Evolutionary conservation across 2,113 vertebrate genomes (phyloP), one percentile per base, ranked within the genome.

Genomic region (Lates calcarifer): DNA sequence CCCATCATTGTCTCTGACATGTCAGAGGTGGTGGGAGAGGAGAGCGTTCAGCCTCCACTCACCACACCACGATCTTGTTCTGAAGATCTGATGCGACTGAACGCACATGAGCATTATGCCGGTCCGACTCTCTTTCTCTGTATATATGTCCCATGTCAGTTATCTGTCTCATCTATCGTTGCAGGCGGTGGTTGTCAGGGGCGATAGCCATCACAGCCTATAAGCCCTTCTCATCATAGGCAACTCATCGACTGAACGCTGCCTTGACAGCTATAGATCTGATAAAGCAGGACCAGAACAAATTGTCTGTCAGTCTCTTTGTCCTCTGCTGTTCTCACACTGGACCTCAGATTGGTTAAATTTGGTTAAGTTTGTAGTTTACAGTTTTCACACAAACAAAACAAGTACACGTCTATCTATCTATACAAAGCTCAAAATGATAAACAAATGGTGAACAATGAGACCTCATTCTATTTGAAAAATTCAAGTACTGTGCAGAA

Each of bases 231-330:
- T 90, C 79, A 88, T 88, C 67, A 77, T 31, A 45, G 83, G 35
- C 79, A 28, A 65, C 58, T 76, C 77, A 89, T 84, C 31, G 58
- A 71, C 65, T 33, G 78, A 45, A 14, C 8, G 18, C 64, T 47
- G 74, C 33, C 31, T 71, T 84, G 88, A 73, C 79, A 67, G 80
- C 82, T 17, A 2, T 4, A 71, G 74, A 88, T 87, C 67, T 90
- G 86, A 87, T 83, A 64, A 67, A 56, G 62, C 78, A 10, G 47
- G 79, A 87, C 77, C 31, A 61, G 71, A 87, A 83, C 88, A 90
- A 87, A 90, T 90, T 63, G 74, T 83, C 84, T 86, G 82, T 74
- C 81, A 74, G 47, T 71, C 65, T 82, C 45, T 82, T 78, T 79
- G 75, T 73, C 71, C 41, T 22, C 26, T 63, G 35, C 15, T 17